These are phyloP conservation scores for Athene noctua DNA, from an alignment of 2,113 vertebrate species.

Conservation along the genomic window DNA sequence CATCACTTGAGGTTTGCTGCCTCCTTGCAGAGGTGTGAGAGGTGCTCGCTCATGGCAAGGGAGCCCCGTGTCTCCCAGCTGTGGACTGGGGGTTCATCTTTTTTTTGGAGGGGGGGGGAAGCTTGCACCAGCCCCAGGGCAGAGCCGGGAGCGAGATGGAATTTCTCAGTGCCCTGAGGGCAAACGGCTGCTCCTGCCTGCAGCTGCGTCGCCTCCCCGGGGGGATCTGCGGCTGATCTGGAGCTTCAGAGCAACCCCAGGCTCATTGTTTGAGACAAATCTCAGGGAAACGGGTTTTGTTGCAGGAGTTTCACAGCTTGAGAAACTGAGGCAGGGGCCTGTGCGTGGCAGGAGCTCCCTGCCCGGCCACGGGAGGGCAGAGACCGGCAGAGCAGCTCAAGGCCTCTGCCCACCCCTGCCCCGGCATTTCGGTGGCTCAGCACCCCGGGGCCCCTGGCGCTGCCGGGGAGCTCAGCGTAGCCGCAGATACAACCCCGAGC, in stretches of 20 bases:
- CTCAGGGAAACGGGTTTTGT: background rate
- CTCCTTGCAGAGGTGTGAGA: background rate
- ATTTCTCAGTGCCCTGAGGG: background rate
- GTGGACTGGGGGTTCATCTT: fast-evolving
- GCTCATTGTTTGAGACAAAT: background rate
- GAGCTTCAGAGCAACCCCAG: background rate
- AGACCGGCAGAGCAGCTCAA: background rate
- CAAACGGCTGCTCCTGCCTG: background rate
- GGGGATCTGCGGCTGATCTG: background rate
- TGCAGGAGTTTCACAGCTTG: background rate
- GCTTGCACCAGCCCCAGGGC: background rate
- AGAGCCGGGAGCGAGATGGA: fast-evolving
- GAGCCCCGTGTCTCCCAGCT: background rate
- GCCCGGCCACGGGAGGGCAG: no score
- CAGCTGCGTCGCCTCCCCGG: background rate
- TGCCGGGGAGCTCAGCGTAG: background rate
- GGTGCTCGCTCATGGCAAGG: fast-evolving
- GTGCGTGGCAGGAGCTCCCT: no score
- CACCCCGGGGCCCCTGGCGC: background rate
- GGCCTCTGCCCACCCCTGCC: background rate
- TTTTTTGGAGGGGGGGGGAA: fast-evolving
- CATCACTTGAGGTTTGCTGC: background rate
- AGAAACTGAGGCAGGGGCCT: background rate
- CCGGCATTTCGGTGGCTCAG: fast-evolving
- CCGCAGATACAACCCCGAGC: background rate